Evolutionary conservation across 2,797 vertebrate species (phyloP).

Genomic region (Acridotheres tristis): DNA sequence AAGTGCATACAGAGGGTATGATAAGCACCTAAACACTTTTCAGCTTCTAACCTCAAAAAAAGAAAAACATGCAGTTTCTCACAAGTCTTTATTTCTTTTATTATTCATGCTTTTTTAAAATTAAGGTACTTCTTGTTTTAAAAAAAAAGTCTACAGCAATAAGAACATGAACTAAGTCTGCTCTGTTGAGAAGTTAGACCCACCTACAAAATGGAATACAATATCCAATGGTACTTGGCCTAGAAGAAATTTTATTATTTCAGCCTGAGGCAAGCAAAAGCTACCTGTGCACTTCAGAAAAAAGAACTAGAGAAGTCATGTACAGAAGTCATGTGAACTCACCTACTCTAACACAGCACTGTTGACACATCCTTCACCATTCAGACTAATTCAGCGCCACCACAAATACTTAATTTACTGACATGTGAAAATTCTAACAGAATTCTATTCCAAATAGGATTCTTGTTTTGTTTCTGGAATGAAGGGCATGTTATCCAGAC

Average conservation of each 20-base stretch:
- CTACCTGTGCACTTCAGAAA: background rate
- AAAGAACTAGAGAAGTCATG: background rate
- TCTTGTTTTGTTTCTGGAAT: background rate
- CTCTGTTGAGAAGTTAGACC: background rate
- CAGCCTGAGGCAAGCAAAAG: background rate
- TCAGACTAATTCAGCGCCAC: background rate
- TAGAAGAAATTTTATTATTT: background rate
- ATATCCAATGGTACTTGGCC: background rate
- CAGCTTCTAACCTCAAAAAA: background rate
- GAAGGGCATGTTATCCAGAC: background rate
- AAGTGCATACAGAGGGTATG: background rate
- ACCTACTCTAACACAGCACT: background rate
- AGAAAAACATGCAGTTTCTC: background rate
- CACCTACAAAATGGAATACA: background rate
- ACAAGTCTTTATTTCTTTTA: background rate
- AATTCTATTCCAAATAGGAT: background rate
- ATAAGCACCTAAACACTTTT: background rate
- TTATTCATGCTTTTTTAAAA: background rate
- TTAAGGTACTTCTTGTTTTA: background rate
- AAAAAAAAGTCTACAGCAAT: background rate
- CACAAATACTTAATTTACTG: background rate
- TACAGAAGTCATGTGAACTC: background rate
- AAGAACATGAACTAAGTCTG: background rate
- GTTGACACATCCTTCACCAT: background rate
- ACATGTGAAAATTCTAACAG: background rate